Base-by-base conservation (phyloP, 2,888 invertebrate genomes). In the Cabera pusaria region DNA sequence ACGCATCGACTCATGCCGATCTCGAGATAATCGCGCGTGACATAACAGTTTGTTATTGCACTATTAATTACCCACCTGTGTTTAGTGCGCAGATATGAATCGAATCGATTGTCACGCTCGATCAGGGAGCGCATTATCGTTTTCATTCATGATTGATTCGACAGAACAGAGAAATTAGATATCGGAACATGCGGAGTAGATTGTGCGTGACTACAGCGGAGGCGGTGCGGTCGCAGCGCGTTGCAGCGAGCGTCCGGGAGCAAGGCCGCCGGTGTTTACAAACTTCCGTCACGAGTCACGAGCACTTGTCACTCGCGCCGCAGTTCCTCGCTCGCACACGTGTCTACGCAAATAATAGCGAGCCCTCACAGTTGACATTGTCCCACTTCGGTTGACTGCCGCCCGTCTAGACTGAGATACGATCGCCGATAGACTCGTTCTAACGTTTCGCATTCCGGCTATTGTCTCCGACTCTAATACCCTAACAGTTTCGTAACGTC, bases 251-350 rank as follows among this genome's bases (percentile, higher is more conserved):
- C 61, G 63, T 57, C 64, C 72, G 70, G 84, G 83, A 79, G 73
- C 85, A 79, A 84, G 86, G 87, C 81, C 86, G 82, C 45, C 69
- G 55, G 55, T 87, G 87, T 87, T 87, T 87, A 86, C 86, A 83
- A 84, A 84, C 83, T 83, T 80, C 84, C 82, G 85, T 74, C 79
- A 77, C 77, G 72, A 72, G 64, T 68, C 64, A 63, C 72, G 67
- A 64, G 60, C 75, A 76, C 78, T 83, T 82, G 82, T 84, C 84
- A 84, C 75, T 73, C 70, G 63, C 60, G 49, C 51, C 54, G 49
- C 49, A 47, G 56, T 46, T 56, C 53, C 64, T 56, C 61, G 51
- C 39, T 59, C 70, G 61, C 73, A 79, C 85, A 82, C 83, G 81
- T 79, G 81, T 75, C 76, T 78, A 83, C 80, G 83, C 84, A 86